phyloP scores from a whole-genome alignment of 2,888 invertebrate genomes.

The Caenorhabditis japonica region DNA sequence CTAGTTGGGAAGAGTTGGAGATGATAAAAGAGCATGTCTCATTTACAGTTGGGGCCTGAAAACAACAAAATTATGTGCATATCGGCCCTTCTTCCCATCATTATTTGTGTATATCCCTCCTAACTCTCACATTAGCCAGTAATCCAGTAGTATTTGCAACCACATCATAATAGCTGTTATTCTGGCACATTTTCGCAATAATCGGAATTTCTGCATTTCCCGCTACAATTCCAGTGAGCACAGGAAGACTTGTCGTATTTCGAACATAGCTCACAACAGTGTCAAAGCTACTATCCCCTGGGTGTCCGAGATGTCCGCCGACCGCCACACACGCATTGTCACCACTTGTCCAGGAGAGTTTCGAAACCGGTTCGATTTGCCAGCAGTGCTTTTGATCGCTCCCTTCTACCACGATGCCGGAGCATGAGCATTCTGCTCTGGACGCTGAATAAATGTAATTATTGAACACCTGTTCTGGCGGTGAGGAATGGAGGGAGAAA shows the following conservation, averaged over 20 bases:
- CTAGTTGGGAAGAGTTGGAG: conserved; percentile 46
- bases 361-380: conserved; percentile 36
- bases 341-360: conserved; percentile 56
- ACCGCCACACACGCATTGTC: conserved; percentile 60
- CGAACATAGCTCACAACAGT: conserved; percentile 40
- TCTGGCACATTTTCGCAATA: conserved; percentile 64
- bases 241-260: conserved; percentile 51
- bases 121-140: conserved; percentile 22
- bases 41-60: conserved; percentile 22
- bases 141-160: conserved; percentile 19
- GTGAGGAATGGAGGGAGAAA: too few species aligned
- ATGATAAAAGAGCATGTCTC: conserved; percentile 59
- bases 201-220: conserved; percentile 58
- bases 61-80: background rate
- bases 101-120: background rate
- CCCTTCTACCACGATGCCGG: conserved; percentile 47
- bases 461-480: conserved; percentile 28
- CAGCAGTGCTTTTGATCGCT: conserved; percentile 55
- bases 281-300: conserved; percentile 12
- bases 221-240: conserved; percentile 67
- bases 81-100: background rate
- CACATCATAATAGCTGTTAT: conserved; percentile 55
- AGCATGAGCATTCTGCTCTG: conserved; percentile 43
- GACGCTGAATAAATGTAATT: conserved; percentile 21
- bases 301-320: conserved; percentile 67